phyloP scores from a whole-genome alignment of 1,140 invertebrate genomes.

The Drosophila tsacasi region DNA sequence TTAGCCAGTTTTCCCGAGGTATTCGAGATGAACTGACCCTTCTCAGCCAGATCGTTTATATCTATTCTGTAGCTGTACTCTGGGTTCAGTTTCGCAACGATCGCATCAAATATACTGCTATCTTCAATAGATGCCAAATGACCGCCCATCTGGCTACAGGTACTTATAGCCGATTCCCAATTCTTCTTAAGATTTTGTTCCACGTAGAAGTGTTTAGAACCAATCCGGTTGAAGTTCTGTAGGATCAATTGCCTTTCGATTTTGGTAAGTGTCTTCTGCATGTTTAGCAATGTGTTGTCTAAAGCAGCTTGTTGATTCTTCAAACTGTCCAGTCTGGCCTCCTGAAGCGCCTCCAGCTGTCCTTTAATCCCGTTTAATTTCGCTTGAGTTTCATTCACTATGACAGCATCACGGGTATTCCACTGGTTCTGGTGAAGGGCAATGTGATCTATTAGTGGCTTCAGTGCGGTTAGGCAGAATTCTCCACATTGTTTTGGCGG shows the following conservation, averaged over 20 bases:
- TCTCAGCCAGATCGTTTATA: constrained; percentile 3
- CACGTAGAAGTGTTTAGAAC: not conserved
- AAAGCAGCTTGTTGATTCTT: not conserved
- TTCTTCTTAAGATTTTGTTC: not conserved
- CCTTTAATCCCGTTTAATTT: constrained; percentile 2
- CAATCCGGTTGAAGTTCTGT: not conserved
- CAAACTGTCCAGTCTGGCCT: not conserved
- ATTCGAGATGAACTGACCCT: not conserved
- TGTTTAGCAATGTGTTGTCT: not conserved
- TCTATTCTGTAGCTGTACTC: not conserved
- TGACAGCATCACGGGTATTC: not conserved
- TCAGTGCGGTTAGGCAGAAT: constrained; percentile 5
- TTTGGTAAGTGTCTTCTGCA: constrained; percentile 1
- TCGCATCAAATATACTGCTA: not conserved
- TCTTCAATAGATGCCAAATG: not conserved
- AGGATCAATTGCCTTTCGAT: not conserved
- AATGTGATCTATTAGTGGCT: constrained; percentile 17
- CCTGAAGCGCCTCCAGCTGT: not conserved
- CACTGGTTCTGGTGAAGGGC: constrained; percentile 10
- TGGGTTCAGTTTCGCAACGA: not conserved
- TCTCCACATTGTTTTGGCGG: constrained; percentile 1
- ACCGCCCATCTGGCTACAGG: not conserved
- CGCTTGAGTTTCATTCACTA: not conserved
- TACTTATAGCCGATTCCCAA: not conserved
- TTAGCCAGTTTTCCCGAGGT: constrained; percentile 6